Evolutionary conservation across 23 tunicate genomes (phyloP).

Genomic region (Diplosoma virens): DNA sequence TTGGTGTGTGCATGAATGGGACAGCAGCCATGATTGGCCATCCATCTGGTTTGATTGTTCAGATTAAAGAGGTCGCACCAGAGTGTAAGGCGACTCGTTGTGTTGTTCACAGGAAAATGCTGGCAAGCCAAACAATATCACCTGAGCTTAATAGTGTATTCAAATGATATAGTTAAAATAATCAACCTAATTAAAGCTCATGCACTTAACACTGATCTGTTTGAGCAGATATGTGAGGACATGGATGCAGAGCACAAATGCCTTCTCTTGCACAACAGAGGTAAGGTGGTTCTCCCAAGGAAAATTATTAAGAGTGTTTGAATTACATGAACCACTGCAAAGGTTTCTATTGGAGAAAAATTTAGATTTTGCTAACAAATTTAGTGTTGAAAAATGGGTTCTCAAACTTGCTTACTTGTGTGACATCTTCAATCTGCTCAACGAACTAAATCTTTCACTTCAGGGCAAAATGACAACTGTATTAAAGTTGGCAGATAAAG

Average conservation of each 20-base stretch:
- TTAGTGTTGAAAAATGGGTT: constrained; percentile 9
- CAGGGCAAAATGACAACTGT: too few species aligned
- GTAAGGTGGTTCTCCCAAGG: constrained; percentile 35
- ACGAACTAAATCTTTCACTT: too few species aligned
- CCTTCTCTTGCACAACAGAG: constrained; percentile 4
- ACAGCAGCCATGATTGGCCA: constrained; percentile 50
- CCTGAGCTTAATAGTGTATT: constrained; percentile 35
- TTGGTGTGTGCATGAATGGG: constrained; percentile 50
- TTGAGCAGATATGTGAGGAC: too few species aligned
- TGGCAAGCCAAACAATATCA: constrained; percentile 28
- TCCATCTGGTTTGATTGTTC: constrained; percentile 39
- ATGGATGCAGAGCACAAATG: too few species aligned
- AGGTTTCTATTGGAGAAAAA: too few species aligned
- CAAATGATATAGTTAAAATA: constrained; percentile 35
- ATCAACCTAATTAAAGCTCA: constrained; percentile 49
- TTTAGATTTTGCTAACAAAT: too few species aligned
- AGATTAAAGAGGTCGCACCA: constrained; percentile 22
- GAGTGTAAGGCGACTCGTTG: constrained; percentile 28
- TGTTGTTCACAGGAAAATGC: constrained; percentile 51
- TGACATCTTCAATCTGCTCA: too few species aligned
- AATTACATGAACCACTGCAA: too few species aligned
- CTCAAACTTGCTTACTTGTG: constrained; percentile 4
- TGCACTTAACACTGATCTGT: too few species aligned
- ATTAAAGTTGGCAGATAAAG: too few species aligned
- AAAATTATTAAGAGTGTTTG: too few species aligned